Conservation (phyloP, 1,140 invertebrate genomes). For the Trachymyrmex cornetzi region DNA sequence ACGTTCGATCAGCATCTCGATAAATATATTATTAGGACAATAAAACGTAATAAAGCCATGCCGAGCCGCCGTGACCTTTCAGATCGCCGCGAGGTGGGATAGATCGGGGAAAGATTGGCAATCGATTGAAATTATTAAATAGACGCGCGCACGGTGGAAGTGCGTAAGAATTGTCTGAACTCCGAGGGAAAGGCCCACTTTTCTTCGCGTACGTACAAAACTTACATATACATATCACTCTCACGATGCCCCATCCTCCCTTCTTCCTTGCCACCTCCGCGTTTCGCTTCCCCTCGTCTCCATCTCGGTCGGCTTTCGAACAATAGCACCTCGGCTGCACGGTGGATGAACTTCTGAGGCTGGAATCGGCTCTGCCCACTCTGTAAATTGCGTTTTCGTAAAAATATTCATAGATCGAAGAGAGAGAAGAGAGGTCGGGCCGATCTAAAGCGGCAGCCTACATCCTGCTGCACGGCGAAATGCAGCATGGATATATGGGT, state of each 20-base stretch:
- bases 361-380: slow-evolving; percentile 77
- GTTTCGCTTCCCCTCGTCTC: slow-evolving; percentile 63
- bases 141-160: slow-evolving; percentile 46
- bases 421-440: slow-evolving; percentile 73
- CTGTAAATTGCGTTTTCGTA: slow-evolving; percentile 76
- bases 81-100: slow-evolving; percentile 58
- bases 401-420: slow-evolving; percentile 66
- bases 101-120: slow-evolving; percentile 67
- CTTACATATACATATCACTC: slow-evolving; percentile 60
- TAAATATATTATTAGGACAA: slow-evolving; percentile 40
- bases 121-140: slow-evolving; percentile 74
- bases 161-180: slow-evolving; percentile 68
- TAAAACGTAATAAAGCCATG: slow-evolving; percentile 49
- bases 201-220: slow-evolving; percentile 39
- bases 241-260: slow-evolving; percentile 71
- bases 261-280: background rate
- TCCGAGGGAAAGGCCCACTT: slow-evolving; percentile 71
- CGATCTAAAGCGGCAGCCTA: slow-evolving; percentile 75
- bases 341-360: slow-evolving; percentile 76
- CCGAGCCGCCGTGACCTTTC: slow-evolving; percentile 61
- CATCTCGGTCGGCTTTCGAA: slow-evolving; percentile 68
- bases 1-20: background rate
- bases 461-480: slow-evolving; percentile 63
- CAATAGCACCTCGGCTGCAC: slow-evolving; percentile 76
- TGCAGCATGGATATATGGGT: slow-evolving; percentile 67